Evolutionary conservation across 2,888 invertebrate species (phyloP).

Genomic region (Crocallis elinguaria): DNA sequence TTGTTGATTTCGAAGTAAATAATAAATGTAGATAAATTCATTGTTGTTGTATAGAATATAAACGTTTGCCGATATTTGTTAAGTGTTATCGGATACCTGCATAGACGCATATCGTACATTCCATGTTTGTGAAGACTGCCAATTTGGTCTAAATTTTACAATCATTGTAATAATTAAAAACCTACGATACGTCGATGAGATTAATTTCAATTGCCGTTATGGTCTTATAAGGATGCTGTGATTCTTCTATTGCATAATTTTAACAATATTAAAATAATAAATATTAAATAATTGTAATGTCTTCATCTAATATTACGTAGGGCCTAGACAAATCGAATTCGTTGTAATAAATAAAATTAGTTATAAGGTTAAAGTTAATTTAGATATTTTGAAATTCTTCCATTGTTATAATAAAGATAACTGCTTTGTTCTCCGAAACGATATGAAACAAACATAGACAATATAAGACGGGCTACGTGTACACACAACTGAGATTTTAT

Average conservation of each 20-base stretch:
- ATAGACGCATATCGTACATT: conserved; percentile 85
- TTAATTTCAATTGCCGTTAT: conserved; percentile 82
- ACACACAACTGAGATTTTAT: conserved; percentile 73
- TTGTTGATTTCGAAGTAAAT: conserved; percentile 69
- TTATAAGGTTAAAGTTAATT: conserved; percentile 74
- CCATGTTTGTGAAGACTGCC: conserved; percentile 85
- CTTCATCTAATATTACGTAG: conserved; percentile 80
- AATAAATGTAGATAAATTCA: conserved; percentile 65
- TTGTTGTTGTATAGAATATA: conserved; percentile 81
- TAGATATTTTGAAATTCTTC: conserved; percentile 79
- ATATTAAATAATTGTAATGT: conserved; percentile 71
- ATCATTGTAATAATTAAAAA: conserved; percentile 78
- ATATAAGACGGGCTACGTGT: conserved; percentile 76
- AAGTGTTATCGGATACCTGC: conserved; percentile 83
- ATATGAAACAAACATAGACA: conserved; percentile 72
- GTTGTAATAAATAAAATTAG: conserved; percentile 73
- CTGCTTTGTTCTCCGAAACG: conserved; percentile 68
- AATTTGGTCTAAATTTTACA: conserved; percentile 85
- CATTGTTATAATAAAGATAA: conserved; percentile 68
- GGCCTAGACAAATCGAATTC: conserved; percentile 82
- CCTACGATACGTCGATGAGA: conserved; percentile 81
- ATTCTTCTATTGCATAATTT: conserved; percentile 84
- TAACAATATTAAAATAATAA: conserved; percentile 67
- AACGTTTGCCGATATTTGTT: conserved; percentile 77
- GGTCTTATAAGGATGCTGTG: conserved; percentile 83